A percentile compares a stretch with the other conserved stretches of the same genome.
Evolutionary conservation across 2,113 vertebrate species (phyloP).

Genomic region (Centropristis striata): DNA sequence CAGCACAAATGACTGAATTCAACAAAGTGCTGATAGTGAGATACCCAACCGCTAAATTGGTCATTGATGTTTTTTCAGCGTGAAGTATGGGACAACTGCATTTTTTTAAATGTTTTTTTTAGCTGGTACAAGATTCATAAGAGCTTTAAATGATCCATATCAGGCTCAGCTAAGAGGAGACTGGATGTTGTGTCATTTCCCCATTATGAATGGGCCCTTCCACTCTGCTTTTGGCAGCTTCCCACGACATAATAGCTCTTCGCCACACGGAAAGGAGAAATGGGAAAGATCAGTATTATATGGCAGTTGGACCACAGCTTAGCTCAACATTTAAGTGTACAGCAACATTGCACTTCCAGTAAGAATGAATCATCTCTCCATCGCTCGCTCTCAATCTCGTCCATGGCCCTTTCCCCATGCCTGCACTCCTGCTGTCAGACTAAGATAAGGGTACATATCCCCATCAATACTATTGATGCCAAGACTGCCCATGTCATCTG

Average conservation of each 20-base stretch:
- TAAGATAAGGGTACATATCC: slow-evolving; percentile 70
- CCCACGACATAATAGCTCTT: slow-evolving; percentile 37
- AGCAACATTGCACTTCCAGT: slow-evolving; percentile 33
- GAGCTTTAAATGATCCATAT: slow-evolving; percentile 49
- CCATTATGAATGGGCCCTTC: slow-evolving; percentile 32
- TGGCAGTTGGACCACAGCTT: slow-evolving; percentile 27
- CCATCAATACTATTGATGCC: slow-evolving; percentile 73
- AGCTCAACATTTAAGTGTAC: slow-evolving; percentile 30
- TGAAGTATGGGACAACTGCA: slow-evolving; percentile 6
- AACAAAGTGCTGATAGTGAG: slow-evolving; percentile 1
- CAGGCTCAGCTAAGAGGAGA: slow-evolving; percentile 33
- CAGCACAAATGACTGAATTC: slow-evolving; percentile 20
- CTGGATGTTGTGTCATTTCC: slow-evolving; percentile 35
- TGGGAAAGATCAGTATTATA: slow-evolving; percentile 16
- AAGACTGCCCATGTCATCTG: slow-evolving; percentile 48
- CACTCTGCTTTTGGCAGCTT: slow-evolving; percentile 47
- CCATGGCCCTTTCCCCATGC: slow-evolving; percentile 39
- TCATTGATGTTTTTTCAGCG: slow-evolving; percentile 27
- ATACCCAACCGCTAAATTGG: slow-evolving; percentile 18
- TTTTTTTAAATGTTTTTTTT: slow-evolving; percentile 5
- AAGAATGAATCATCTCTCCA: slow-evolving; percentile 31
- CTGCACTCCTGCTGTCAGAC: slow-evolving; percentile 65
- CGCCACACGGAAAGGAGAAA: slow-evolving; percentile 33
- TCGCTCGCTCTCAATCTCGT: slow-evolving; percentile 10
- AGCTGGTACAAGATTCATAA: slow-evolving; percentile 30